phyloP scores from a whole-genome alignment of 2,888 invertebrate species.

The Synanthedon tipuliformis region DNA sequence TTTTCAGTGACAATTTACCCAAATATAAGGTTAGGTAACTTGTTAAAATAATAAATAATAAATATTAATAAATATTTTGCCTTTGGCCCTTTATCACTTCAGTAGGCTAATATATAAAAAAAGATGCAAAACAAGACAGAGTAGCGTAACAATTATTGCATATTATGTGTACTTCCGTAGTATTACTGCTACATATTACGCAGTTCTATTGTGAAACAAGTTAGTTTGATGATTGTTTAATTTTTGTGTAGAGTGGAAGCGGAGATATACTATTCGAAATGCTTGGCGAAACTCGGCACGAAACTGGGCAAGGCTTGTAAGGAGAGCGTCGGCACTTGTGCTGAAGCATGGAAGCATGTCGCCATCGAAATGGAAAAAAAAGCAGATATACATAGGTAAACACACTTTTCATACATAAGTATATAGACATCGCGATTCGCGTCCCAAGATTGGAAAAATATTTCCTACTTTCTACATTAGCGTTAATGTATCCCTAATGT shows the following conservation, averaged over 20 bases:
- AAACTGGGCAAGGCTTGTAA: constrained; percentile 88
- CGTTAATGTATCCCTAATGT: too few relatives aligned
- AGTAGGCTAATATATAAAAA: too few relatives aligned
- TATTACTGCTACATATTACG: background rate
- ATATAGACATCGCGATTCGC: too few relatives aligned
- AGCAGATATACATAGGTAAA: constrained; percentile 85
- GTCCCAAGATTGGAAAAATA: too few relatives aligned
- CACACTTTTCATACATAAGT: background rate
- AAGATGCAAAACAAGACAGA: too few relatives aligned
- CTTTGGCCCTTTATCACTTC: too few relatives aligned
- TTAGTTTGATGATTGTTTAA: background rate
- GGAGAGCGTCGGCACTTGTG: constrained; percentile 81
- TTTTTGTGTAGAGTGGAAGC: constrained; percentile 80
- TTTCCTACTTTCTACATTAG: too few relatives aligned
- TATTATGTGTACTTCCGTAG: background rate
- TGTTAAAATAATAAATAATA: too few relatives aligned
- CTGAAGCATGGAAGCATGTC: constrained; percentile 92
- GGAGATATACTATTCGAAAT: constrained; percentile 91
- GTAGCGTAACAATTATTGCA: constrained; percentile 13
- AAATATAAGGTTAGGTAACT: too few relatives aligned
- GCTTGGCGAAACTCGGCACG: constrained; percentile 85
- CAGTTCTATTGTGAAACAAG: background rate
- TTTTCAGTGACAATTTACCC: too few relatives aligned
- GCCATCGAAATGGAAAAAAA: constrained; percentile 93
- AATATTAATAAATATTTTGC: too few relatives aligned